Evolutionary conservation across 2,113 vertebrate species (phyloP), one percentile per base, ranked within the genome.

Genomic region (Tupaia chinensis): DNA sequence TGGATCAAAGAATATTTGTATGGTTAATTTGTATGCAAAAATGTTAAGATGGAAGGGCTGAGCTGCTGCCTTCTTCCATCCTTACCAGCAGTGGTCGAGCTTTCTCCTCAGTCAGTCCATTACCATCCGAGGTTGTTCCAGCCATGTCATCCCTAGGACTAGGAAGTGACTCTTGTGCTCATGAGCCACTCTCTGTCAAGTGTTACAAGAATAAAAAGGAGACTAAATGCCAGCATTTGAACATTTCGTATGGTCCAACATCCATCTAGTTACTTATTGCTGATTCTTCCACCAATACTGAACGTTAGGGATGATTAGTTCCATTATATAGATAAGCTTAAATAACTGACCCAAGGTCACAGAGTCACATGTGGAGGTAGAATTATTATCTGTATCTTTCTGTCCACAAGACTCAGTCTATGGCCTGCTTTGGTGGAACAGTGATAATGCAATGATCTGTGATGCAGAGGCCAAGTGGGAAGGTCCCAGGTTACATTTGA

Each of bases 11-110:
- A 92, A 97, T 94, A 83, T 54, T 65, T 74, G 88, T 97, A 65
- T 86, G 96, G 68, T 95, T 97, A 93, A 96, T 97, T 96, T 90
- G 93, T 94, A 95, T 87, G 93, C 82, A 98, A 95, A 97, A 96
- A 88, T 90, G 44, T 68, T 23, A 88, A 77, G 77, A 60, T 65
- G 44, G 74, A 70, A 89, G 25, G 69, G 60, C 54, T 22, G 29
- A 79, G 69, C 74, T 2, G 8, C 80, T 91, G 60, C 14, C 10
- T 90, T 96, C 85, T 92, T 84, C 66, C 29, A 1, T 29, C 61
- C 81, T 63, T 9, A 3, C 10, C 63, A 91, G 86, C 81, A 32
- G 54, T 80, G 93, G 65, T 93, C 83, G 81, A 0, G 16, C 79
- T 95, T 95, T 93, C 85, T 60, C 90, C 76, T 97, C 68, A 66